Base-by-base conservation (phyloP, 2,888 invertebrate species). In the Melieria omissa region DNA sequence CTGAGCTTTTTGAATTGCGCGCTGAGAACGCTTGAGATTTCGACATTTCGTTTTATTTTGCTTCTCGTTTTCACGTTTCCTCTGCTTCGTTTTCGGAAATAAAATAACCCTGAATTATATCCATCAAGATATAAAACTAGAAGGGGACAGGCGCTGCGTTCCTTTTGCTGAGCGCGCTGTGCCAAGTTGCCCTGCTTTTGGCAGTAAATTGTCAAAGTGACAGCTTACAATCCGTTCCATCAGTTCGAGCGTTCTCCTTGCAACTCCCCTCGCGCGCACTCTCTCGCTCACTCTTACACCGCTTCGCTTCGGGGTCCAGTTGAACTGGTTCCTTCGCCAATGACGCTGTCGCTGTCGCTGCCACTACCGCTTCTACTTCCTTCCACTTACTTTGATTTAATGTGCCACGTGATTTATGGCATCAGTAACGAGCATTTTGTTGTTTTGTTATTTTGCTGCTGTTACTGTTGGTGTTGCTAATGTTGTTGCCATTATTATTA, bases 121-220 rank as follows among this genome's bases (percentile, higher is more conserved):
- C 42, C 70, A 70, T 70, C 70, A 70, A 69, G 68, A 69, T 69
- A 69, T 54, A 54, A 5, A 54, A 12, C 42, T 45, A 55, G 52
- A 69, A 69, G 61, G 54, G 62, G 62, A 41, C n/a, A 61, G 52
- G 60, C 54, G 44, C 62, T 44, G 68, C 61, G 68, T 69, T 62
- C 61, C 12, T 12, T 52, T 42, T 54, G 42, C 45, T 45, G 9
- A 6, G 4, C 42, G 60, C 16, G 14, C 10, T 47, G 47, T 42
- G 14, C 44, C 14, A 41, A 49, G n/a, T 42, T 45, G 46, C 46
- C 16, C n/a, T 57, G 55, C 29, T 66, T 67, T 73, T 73, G 79
- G 78, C 79, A 81, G 80, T 83, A 83, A 83, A 83, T 84, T 83
- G 82, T 84, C 82, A 83, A 80, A 80, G 80, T 80, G 83, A 81